Evolutionary conservation across 2,888 invertebrate genomes (phyloP).

Genomic region (Microctonus aethiopoides): DNA sequence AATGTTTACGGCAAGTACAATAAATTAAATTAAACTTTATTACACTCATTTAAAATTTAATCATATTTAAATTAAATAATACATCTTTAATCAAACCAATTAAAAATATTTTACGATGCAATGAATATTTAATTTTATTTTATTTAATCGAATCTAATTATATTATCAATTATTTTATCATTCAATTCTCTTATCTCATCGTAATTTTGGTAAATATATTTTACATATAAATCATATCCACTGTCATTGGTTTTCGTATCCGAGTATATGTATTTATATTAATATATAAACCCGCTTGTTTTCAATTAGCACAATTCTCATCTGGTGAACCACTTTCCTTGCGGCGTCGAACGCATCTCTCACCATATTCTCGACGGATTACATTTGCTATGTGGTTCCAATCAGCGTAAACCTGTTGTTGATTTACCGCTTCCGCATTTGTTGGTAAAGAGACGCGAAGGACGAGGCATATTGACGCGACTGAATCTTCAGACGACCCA

Average conservation of each 20-base stretch:
- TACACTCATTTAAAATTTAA: background rate
- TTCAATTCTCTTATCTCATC: slow-evolving; percentile 8
- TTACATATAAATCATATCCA: background rate
- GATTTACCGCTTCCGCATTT: slow-evolving; percentile 30
- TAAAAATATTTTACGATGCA: background rate
- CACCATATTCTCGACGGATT: slow-evolving; percentile 12
- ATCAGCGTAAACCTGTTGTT: slow-evolving; percentile 32
- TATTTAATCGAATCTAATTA: background rate
- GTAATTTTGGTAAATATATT: background rate
- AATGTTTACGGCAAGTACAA: background rate
- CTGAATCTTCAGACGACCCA: slow-evolving; percentile 21
- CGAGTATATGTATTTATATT: background rate
- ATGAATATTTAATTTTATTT: background rate
- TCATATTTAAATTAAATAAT: background rate
- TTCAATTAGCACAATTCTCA: slow-evolving; percentile 32
- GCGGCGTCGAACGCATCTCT: slow-evolving; percentile 11
- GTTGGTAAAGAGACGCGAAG: slow-evolving; percentile 5
- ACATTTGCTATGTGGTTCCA: slow-evolving; percentile 18
- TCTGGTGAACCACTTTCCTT: slow-evolving; percentile 18
- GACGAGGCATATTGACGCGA: slow-evolving; percentile 6
- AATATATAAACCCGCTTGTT: slow-evolving; percentile 17
- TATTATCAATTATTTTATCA: background rate
- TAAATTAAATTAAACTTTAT: background rate
- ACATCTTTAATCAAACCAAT: background rate
- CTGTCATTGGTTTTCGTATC: background rate